phyloP scores from a whole-genome alignment of 2,797 vertebrate genomes.

The Varecia variegata region DNA sequence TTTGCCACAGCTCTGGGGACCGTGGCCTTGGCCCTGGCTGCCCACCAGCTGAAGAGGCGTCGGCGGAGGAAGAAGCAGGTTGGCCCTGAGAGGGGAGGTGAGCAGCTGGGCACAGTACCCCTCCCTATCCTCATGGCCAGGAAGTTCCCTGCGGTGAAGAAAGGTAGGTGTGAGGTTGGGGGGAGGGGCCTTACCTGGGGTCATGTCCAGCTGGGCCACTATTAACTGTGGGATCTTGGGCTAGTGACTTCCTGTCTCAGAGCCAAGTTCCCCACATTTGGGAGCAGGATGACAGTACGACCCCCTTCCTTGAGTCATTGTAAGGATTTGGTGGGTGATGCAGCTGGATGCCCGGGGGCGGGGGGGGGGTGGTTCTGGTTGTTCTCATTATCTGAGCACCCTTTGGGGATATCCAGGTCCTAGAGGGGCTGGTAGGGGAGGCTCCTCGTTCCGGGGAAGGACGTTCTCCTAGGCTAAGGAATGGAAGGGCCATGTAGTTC shows the following conservation, averaged over 20 bases:
- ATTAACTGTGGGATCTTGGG: neutral
- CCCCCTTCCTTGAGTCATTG: neutral
- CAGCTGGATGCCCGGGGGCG: fast-evolving
- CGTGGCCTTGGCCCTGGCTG: slow-evolving; percentile 95
- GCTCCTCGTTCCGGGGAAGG: too few relatives aligned
- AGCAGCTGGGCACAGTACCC: slow-evolving; percentile 88
- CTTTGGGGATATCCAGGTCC: neutral
- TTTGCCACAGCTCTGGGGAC: slow-evolving; percentile 97
- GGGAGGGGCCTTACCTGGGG: neutral
- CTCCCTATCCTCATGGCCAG: slow-evolving; percentile 90
- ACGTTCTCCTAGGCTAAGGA: neutral
- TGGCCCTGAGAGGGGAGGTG: slow-evolving; percentile 82
- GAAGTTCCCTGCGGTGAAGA: slow-evolving; percentile 91
- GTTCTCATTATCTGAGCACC: neutral
- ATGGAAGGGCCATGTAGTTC: neutral
- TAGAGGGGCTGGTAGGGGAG: too few relatives aligned
- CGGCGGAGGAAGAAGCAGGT: slow-evolving; percentile 93
- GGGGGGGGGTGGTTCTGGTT: neutral
- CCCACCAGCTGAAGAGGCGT: slow-evolving; percentile 95
- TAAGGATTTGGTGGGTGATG: neutral
- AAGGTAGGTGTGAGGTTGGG: slow-evolving; percentile 85
- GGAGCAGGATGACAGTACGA: neutral
- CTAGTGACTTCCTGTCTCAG: neutral
- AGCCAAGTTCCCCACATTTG: neutral
- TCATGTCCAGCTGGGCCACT: neutral